Percentiles rank a stretch among this genome's conserved stretches.
Evolutionary conservation across 2,888 invertebrate species (phyloP).

Genomic region (Oxytorus armatus): DNA sequence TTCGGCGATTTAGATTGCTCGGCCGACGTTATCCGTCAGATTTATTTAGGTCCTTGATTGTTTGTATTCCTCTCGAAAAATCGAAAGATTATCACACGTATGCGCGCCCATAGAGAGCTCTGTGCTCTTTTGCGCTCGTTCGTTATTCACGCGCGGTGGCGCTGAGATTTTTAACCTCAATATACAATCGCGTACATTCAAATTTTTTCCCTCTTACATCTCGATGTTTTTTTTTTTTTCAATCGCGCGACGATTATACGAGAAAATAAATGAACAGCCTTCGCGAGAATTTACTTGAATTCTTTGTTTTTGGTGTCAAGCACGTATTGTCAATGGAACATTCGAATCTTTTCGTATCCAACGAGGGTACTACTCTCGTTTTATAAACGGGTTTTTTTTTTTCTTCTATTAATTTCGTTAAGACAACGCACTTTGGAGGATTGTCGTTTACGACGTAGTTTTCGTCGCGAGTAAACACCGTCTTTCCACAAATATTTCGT

Average conservation of each 20-base stretch:
- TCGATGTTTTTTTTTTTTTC: background rate
- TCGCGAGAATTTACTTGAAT: background rate
- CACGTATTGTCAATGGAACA: background rate
- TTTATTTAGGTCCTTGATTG: background rate
- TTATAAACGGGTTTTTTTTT: too few species aligned
- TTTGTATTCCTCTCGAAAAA: constrained; percentile 5
- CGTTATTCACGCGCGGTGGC: constrained; percentile 51
- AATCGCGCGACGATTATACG: background rate
- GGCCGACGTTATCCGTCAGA: constrained; percentile 13
- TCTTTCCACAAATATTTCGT: too few species aligned
- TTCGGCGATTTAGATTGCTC: background rate
- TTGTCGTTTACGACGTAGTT: too few species aligned
- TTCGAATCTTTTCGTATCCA: constrained; percentile 1
- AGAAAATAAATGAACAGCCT: background rate
- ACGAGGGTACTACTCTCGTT: background rate
- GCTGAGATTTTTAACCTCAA: constrained; percentile 58
- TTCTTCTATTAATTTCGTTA: too few species aligned
- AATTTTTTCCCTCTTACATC: background rate
- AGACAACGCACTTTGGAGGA: too few species aligned
- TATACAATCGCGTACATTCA: background rate
- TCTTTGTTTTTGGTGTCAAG: background rate
- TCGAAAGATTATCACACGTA: constrained; percentile 13
- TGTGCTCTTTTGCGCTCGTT: constrained; percentile 21
- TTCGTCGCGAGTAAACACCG: too few species aligned
- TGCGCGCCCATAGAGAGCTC: background rate